Evolutionary conservation across 2,113 vertebrate genomes (phyloP), one percentile per base, ranked within the genome.

Genomic region (Lepisosteus osseus): DNA sequence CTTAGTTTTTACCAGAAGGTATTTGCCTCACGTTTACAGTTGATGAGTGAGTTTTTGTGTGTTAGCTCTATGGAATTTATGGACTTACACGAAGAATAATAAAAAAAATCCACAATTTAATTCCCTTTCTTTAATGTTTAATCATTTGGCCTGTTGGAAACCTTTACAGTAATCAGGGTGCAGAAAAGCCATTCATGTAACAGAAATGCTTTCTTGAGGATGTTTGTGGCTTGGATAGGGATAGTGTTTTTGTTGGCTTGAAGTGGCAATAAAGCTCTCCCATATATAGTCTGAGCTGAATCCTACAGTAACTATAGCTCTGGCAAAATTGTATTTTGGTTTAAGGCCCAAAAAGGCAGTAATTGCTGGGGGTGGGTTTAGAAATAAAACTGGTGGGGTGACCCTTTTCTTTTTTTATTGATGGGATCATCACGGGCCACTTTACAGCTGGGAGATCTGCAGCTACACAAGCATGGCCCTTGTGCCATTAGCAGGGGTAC

Each of bases 221-320:
- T 65, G 43, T 54, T 72, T 72, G 70, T 66, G 70, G 70, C 55
- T 66, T 72, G 70, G 70, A 72, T 63, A 57, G 40, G 54, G 62
- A 15, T 64, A 3, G 51, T 71, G 70, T 65, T 71, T 71, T 40
- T 44, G 11, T 57, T 72, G 70, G 62, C 51, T n/a, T 2, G 14
- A 11, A 56, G 6, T 7, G 14, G 57, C 59, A 17, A 14, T 66
- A 41, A 55, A 56, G 70, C n/a, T 65, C 43, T 72, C 71, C 47
- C 54, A 61, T 67, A 67, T 67, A 42, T 61, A 66, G 65, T 8
- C 54, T 47, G 71, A 45, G 45, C 29, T 41, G 47, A 45, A 57
- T 64, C 17, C 61, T 54, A 13, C 61, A 13, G 7, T 11, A 62
- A 47, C 44, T 64, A 3, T 71, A 8, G 47, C 9, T 5, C 47